phyloP scores from a whole-genome alignment of 2,888 invertebrate species.

The Volucella inflata region DNA sequence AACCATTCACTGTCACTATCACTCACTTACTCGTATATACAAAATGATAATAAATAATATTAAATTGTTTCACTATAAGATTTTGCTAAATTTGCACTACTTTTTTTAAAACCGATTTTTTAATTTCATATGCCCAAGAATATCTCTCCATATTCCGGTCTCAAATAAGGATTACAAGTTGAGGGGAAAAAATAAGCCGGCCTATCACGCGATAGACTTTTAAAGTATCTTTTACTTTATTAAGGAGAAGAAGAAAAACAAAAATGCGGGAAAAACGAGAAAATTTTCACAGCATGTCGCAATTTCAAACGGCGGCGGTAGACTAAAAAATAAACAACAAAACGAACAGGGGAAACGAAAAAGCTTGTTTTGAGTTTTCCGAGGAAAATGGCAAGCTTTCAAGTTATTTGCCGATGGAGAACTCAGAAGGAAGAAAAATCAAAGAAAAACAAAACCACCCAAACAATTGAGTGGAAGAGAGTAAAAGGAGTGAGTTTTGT shows the following conservation, averaged over 20 bases:
- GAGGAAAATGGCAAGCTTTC: conserved; percentile 27
- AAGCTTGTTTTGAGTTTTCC: conserved; percentile 13
- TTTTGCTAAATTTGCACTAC: neutral
- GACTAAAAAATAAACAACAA: conserved; percentile 70
- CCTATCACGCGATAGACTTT: conserved; percentile 7
- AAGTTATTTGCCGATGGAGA: conserved; percentile 3
- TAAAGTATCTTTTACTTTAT: neutral
- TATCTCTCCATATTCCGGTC: conserved; percentile 2
- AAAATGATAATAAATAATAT: neutral
- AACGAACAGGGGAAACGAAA: conserved; percentile 44
- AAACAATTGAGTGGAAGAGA: too few species aligned
- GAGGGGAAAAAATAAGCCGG: conserved; percentile 15
- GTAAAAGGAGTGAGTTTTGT: too few species aligned
- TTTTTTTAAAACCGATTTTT: conserved; percentile 18
- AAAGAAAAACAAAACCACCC: conserved; percentile 11
- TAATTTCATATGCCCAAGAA: conserved; percentile 7
- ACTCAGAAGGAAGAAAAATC: conserved; percentile 31
- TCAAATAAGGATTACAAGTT: neutral
- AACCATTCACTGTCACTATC: conserved; percentile 36
- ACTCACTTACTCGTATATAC: conserved; percentile 35
- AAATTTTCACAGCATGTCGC: conserved; percentile 64
- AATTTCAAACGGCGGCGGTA: conserved; percentile 67
- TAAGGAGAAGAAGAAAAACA: conserved; percentile 35
- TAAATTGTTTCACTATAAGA: neutral
- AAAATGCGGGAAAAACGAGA: conserved; percentile 20